Evolutionary conservation across 2,113 vertebrate genomes (phyloP).

Genomic region (Strix aluco): DNA sequence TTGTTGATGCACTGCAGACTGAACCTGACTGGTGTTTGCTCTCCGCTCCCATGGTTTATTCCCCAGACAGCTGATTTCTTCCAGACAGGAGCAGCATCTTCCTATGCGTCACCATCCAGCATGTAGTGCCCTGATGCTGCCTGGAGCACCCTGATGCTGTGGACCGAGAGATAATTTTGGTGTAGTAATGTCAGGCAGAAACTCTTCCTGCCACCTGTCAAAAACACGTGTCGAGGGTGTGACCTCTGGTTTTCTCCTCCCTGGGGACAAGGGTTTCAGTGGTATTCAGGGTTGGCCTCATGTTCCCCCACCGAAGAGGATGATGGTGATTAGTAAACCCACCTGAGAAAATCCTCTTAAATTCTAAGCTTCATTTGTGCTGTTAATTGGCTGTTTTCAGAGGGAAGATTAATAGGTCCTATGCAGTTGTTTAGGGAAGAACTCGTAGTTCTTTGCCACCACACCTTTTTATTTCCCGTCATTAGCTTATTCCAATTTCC

Average conservation of each 20-base stretch:
- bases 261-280: not conserved
- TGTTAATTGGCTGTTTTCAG: not conserved
- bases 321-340: not conserved
- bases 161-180: not conserved
- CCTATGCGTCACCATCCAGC: fast-evolving
- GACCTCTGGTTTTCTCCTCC: not conserved
- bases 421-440: not conserved
- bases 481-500: not conserved
- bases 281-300: not conserved
- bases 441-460: not conserved
- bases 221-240: not conserved
- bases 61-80: not conserved
- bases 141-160: not conserved
- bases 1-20: not conserved
- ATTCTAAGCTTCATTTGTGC: not conserved
- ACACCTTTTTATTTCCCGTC: not conserved
- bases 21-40: fast-evolving
- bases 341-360: slow-evolving; percentile 38
- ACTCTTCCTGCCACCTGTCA: not conserved
- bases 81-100: not conserved
- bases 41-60: not conserved
- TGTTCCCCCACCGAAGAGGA: fast-evolving
- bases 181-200: fast-evolving
- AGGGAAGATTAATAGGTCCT: not conserved
- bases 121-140: fast-evolving